phyloP scores from a whole-genome alignment of 1,140 invertebrate genomes.

The Rhysida immarginata region DNA sequence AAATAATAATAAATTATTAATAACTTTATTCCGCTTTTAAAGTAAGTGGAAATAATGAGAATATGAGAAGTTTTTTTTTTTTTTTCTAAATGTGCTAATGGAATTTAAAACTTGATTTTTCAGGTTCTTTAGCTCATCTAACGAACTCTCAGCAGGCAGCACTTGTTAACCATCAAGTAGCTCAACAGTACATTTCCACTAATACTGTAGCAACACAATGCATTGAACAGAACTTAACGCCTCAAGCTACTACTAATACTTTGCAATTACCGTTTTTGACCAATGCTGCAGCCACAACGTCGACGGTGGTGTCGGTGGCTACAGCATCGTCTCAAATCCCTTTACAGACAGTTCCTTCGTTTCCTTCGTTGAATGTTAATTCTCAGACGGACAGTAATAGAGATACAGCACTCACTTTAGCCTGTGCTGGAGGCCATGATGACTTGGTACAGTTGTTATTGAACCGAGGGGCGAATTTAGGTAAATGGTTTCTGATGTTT shows the following conservation, averaged over 20 bases:
- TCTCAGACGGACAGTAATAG: slow-evolving; percentile 95
- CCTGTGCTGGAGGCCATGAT: slow-evolving; percentile 91
- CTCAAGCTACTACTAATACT: slow-evolving; percentile 8
- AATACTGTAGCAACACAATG: slow-evolving; percentile 9
- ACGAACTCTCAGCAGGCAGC: slow-evolving; percentile 10
- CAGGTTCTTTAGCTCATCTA: slow-evolving; percentile 14
- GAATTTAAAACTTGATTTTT: not conserved
- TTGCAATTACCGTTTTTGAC: slow-evolving; percentile 19
- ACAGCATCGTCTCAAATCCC: not conserved
- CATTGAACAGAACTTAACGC: slow-evolving; percentile 10
- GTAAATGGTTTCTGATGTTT: too few species aligned
- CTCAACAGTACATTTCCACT: slow-evolving; percentile 2
- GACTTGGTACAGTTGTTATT: slow-evolving; percentile 85
- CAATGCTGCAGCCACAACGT: slow-evolving; percentile 6
- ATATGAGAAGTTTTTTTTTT: not conserved
- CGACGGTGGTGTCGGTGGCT: slow-evolving; percentile 1
- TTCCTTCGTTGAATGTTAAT: slow-evolving; percentile 57
- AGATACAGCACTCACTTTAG: slow-evolving; percentile 92
- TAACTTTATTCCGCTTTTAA: not conserved
- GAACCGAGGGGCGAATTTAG: slow-evolving; percentile 77
- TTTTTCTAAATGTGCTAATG: too few species aligned
- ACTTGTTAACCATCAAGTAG: slow-evolving; percentile 2
- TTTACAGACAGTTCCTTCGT: slow-evolving; percentile 11
- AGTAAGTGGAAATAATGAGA: not conserved
- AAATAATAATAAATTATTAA: not conserved